These are phyloP conservation scores for Atherinosoma microstoma DNA, from an alignment of 2,797 vertebrate species.

Conservation along the genomic window DNA sequence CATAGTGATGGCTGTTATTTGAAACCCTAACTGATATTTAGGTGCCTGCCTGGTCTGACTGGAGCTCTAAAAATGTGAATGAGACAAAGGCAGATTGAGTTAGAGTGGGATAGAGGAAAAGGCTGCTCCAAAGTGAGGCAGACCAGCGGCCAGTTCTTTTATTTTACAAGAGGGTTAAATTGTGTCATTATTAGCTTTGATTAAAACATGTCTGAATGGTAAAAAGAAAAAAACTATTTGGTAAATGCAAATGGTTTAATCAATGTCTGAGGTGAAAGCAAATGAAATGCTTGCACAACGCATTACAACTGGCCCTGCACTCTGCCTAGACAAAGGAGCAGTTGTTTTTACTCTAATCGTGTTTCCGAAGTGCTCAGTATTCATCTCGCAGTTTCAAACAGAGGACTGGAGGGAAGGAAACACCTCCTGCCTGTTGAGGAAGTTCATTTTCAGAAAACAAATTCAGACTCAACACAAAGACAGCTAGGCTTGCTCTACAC, in stretches of 20 bases:
- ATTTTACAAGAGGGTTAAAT: constrained; percentile 55
- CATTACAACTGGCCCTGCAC: constrained; percentile 65
- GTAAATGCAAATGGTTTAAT: constrained; percentile 45
- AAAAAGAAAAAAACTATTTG: constrained; percentile 50
- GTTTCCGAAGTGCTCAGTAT: constrained; percentile 80
- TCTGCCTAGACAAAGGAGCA: constrained; percentile 73
- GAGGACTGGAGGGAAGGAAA: constrained; percentile 77
- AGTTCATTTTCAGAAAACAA: constrained; percentile 80
- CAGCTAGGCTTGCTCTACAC: constrained; percentile 31
- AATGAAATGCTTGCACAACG: constrained; percentile 67
- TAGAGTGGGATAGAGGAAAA: constrained; percentile 39
- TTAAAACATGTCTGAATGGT: constrained; percentile 31
- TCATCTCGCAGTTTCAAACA: constrained; percentile 78
- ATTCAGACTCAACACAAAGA: constrained; percentile 69
- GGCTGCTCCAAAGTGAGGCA: constrained; percentile 36
- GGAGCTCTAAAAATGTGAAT: constrained; percentile 67
- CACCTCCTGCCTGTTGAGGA: constrained; percentile 81
- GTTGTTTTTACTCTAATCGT: constrained; percentile 81
- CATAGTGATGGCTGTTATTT: constrained; percentile 74
- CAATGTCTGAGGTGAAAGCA: constrained; percentile 43
- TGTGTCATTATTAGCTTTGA: constrained; percentile 37
- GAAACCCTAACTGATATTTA: constrained; percentile 81
- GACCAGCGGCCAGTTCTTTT: constrained; percentile 42
- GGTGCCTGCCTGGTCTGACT: constrained; percentile 64
- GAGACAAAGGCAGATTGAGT: constrained; percentile 62